Evolutionary conservation across 2,888 invertebrate genomes (phyloP).

Genomic region (Eupithecia exiguata): DNA sequence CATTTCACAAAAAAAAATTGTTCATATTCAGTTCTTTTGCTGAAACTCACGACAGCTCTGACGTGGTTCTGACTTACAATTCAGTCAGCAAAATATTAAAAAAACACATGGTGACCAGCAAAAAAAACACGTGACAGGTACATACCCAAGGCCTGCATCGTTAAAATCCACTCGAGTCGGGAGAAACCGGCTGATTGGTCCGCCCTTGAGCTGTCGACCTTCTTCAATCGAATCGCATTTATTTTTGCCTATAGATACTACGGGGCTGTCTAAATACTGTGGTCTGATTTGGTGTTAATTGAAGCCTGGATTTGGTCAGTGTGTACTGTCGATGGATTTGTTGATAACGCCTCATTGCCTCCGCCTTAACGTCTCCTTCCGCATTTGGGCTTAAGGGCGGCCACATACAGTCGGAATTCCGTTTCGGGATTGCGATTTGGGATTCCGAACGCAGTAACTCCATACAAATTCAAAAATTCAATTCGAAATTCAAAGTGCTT

Average conservation of each 20-base stretch:
- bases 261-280: neutral
- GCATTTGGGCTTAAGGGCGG: no score
- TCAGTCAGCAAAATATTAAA: neutral
- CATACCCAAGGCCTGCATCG: conserved; percentile 27
- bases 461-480: no score
- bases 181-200: conserved; percentile 30
- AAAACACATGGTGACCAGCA: neutral
- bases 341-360: neutral
- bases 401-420: no score
- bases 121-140: conserved; percentile 20
- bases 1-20: neutral
- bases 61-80: neutral
- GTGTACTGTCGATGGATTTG: neutral
- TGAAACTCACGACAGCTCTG: neutral
- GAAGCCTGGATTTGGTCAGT: neutral
- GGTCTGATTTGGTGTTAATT: conserved; percentile 26
- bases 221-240: conserved; percentile 26
- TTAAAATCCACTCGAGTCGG: conserved; percentile 32
- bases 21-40: no score
- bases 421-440: no score
- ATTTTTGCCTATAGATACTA: conserved; percentile 25
- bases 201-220: conserved; percentile 34
- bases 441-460: no score
- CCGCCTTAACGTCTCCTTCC: neutral
- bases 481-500: no score